Evolutionary conservation across 2,797 vertebrate genomes (phyloP).

Genomic region (Gorsachius magnificus): DNA sequence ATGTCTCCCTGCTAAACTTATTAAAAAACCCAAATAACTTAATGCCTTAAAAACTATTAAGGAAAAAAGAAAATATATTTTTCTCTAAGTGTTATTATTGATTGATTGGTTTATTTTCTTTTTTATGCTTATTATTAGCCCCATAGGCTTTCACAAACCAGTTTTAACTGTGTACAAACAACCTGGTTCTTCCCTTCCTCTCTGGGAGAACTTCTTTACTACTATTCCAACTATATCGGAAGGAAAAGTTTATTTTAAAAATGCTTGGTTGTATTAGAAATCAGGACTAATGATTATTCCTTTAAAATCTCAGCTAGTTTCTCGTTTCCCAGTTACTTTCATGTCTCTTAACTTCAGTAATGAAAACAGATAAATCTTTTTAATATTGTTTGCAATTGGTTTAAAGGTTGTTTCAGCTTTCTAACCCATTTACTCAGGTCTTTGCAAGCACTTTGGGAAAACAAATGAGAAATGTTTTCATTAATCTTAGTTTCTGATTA

Average conservation of each 20-base stretch:
- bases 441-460: not conserved
- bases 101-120: not conserved
- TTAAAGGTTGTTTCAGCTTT: not conserved
- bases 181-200: not conserved
- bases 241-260: not conserved
- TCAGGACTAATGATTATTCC: not conserved
- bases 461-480: not conserved
- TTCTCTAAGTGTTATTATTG: not conserved
- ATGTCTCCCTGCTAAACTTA: not conserved
- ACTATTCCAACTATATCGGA: not conserved
- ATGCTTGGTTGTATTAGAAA: not conserved
- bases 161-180: not conserved
- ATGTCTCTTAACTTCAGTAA: not conserved
- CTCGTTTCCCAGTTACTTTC: not conserved
- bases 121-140: not conserved
- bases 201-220: accelerated
- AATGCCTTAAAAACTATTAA: not conserved
- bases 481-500: not conserved
- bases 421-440: not conserved
- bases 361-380: not conserved
- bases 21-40: not conserved
- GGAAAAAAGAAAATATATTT: not conserved
- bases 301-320: not conserved
- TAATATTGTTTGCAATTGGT: not conserved
- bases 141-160: not conserved